Percentiles rank a stretch among this genome's conserved stretches.
These are phyloP conservation scores for Erpornis zantholeuca DNA, from an alignment of 2,113 vertebrate genomes.

Conservation along the genomic window DNA sequence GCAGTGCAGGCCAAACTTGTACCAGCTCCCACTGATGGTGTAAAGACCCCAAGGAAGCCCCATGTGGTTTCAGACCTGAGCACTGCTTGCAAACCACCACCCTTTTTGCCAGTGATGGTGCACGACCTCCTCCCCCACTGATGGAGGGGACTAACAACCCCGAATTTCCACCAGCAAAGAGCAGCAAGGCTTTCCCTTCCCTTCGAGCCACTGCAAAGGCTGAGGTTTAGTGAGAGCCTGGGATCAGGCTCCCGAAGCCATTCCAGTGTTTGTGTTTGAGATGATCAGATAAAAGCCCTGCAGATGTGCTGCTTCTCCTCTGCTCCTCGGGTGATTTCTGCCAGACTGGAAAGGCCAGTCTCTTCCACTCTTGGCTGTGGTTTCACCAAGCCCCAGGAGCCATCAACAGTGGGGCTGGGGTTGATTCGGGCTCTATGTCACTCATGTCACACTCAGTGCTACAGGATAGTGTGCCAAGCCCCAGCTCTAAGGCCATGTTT, in stretches of 20 bases:
- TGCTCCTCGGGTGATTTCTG: background rate
- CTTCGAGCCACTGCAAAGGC: accelerated
- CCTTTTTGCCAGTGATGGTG: background rate
- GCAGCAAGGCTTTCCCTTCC: background rate
- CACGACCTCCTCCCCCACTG: background rate
- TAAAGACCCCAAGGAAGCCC: background rate
- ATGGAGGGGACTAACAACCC: background rate
- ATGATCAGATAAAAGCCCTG: background rate
- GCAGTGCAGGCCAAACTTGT: background rate
- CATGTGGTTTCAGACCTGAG: accelerated
- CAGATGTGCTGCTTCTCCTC: background rate
- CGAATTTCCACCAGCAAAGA: background rate
- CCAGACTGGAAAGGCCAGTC: background rate
- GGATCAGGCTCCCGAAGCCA: background rate
- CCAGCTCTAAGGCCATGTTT: background rate
- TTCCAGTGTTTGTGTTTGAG: background rate
- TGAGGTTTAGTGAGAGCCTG: background rate
- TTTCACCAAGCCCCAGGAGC: background rate
- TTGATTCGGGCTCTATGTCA: accelerated
- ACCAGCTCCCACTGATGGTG: accelerated
- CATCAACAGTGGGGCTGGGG: background rate
- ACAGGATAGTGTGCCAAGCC: accelerated
- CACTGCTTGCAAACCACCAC: background rate
- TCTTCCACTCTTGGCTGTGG: background rate
- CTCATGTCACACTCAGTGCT: background rate